Evolutionary conservation across 2,113 vertebrate genomes (phyloP).

Genomic region (Recurvirostra avosetta): DNA sequence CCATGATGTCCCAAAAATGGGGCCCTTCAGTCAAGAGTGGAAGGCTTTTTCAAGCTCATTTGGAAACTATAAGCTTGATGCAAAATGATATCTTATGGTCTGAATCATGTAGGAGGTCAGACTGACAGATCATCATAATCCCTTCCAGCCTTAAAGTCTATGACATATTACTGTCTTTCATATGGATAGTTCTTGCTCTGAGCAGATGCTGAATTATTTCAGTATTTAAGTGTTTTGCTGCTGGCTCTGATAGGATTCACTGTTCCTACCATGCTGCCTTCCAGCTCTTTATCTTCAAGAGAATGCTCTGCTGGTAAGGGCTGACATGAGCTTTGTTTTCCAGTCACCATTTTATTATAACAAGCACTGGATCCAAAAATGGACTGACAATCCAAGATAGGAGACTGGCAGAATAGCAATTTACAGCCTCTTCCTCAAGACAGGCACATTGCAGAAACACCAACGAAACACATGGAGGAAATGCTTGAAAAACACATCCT

Average conservation of each 20-base stretch:
- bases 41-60: not conserved
- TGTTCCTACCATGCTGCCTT: not conserved
- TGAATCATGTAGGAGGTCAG: not conserved
- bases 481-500: not conserved
- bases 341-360: not conserved
- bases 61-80: not conserved
- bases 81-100: not conserved
- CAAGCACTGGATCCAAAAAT: not conserved
- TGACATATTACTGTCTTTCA: not conserved
- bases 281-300: conserved; percentile 16
- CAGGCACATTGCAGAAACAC: not conserved
- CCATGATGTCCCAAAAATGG: not conserved
- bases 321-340: not conserved
- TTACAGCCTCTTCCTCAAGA: not conserved
- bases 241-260: not conserved
- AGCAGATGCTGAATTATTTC: conserved; percentile 34
- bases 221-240: conserved; percentile 17
- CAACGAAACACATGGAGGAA: not conserved
- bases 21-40: not conserved
- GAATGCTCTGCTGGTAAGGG: not conserved
- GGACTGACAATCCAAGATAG: not conserved
- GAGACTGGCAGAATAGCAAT: not conserved
- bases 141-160: not conserved
- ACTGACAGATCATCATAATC: not conserved
- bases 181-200: not conserved